phyloP scores from a whole-genome alignment of 1,140 invertebrate genomes.

The Adoxophyes honmai region DNA sequence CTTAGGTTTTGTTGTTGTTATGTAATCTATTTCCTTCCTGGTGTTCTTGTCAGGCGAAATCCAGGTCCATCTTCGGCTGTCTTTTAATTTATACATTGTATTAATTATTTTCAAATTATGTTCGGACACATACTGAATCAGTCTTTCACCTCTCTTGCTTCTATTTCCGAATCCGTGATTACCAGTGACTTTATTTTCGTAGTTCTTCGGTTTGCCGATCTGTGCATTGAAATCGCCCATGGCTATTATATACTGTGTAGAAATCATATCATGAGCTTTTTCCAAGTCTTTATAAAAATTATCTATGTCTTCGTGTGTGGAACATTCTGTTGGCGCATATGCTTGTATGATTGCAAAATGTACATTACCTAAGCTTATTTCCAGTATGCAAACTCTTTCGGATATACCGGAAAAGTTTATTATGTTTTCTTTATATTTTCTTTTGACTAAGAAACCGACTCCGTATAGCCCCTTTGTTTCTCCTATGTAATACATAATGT shows the following conservation, averaged over 20 bases:
- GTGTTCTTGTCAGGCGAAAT: background rate
- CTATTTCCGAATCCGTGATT: background rate
- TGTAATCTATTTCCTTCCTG: background rate
- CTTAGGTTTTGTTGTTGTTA: background rate
- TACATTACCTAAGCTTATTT: background rate
- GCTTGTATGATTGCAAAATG: background rate
- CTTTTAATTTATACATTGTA: background rate
- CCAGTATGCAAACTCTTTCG: background rate
- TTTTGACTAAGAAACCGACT: background rate
- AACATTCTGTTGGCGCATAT: background rate
- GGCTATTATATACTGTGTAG: background rate
- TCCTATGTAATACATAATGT: background rate
- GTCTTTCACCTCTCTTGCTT: background rate
- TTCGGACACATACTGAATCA: background rate
- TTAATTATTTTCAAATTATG: background rate
- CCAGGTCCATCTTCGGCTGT: background rate
- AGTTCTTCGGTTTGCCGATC: background rate
- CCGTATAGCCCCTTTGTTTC: background rate
- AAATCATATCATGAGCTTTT: background rate
- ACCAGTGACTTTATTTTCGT: background rate
- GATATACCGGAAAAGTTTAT: background rate
- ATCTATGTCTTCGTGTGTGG: background rate
- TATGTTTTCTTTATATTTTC: background rate
- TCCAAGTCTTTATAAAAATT: background rate
- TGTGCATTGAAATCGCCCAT: too few relatives aligned